A percentile compares a stretch with the other conserved stretches of the same genome.
Conservation (phyloP, 2,113 vertebrate species). For the Sturnus vulgaris region DNA sequence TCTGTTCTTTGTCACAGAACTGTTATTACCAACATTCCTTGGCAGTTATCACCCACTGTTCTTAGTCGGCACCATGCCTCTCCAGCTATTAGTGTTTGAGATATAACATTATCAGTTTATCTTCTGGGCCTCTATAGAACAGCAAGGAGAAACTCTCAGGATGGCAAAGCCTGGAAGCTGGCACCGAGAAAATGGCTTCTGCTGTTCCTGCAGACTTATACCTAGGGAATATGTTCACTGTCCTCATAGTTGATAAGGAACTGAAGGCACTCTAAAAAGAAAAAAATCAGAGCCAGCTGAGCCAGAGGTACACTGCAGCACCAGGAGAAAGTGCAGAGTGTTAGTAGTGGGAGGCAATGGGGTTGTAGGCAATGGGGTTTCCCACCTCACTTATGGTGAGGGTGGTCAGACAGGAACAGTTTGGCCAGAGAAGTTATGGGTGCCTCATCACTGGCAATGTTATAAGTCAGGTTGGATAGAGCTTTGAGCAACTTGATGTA, state of each 20-base stretch:
- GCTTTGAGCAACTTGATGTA: neutral
- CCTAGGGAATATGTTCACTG: neutral
- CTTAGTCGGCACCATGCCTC: neutral
- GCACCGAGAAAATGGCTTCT: neutral
- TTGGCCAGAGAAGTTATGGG: neutral
- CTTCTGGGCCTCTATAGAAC: neutral
- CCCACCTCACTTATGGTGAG: neutral
- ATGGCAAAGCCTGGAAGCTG: neutral
- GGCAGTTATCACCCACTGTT: neutral
- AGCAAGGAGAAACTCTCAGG: neutral
- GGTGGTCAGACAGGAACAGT: neutral
- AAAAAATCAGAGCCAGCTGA: neutral
- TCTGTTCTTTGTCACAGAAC: neutral
- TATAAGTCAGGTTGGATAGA: neutral
- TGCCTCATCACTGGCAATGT: neutral
- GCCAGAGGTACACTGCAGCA: neutral
- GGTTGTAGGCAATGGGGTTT: neutral
- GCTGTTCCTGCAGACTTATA: neutral
- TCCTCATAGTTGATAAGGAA: neutral
- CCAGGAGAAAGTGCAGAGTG: neutral
- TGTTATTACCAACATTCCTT: neutral
- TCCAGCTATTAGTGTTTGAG: neutral
- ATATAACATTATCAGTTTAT: neutral
- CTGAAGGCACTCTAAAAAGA: neutral
- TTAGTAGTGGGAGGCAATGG: neutral